phyloP scores from a whole-genome alignment of 1,140 invertebrate genomes.

The Hirudo medicinalis region DNA sequence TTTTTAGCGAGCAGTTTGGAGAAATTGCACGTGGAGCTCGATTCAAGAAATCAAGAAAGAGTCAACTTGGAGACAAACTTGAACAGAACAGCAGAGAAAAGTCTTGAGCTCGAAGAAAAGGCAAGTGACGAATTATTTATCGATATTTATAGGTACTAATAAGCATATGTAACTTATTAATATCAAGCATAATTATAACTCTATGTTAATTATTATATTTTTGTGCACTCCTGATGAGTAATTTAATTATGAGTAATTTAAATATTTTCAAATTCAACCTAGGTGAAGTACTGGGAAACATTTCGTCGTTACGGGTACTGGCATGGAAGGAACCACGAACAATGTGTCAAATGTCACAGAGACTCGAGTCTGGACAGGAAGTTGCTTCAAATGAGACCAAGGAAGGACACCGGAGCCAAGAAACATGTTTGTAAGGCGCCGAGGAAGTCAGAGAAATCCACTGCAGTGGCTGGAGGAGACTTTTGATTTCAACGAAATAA shows the following conservation, averaged over 20 bases:
- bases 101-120: background rate
- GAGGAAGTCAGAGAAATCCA: too few relatives aligned
- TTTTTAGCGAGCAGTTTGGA: conserved; percentile 13
- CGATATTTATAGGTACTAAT: too few relatives aligned
- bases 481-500: too few relatives aligned
- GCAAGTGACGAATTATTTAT: background rate
- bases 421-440: background rate
- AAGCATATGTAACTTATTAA: too few relatives aligned
- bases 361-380: too few relatives aligned
- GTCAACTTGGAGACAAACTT: background rate
- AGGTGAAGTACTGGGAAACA: conserved; percentile 5
- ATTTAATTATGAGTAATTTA: too few relatives aligned
- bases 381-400: background rate
- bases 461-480: too few relatives aligned
- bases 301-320: background rate
- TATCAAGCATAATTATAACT: too few relatives aligned
- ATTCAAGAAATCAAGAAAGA: conserved; percentile 9
- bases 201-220: too few relatives aligned
- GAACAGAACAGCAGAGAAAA: background rate
- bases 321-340: background rate
- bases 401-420: background rate
- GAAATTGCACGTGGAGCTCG: conserved; percentile 5
- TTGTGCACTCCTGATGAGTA: too few relatives aligned
- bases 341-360: too few relatives aligned
- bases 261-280: too few relatives aligned